Percentiles rank a stretch among this genome's conserved stretches.
Conservation (phyloP, 23 tunicate species). For the Aplidium turbinatum region DNA sequence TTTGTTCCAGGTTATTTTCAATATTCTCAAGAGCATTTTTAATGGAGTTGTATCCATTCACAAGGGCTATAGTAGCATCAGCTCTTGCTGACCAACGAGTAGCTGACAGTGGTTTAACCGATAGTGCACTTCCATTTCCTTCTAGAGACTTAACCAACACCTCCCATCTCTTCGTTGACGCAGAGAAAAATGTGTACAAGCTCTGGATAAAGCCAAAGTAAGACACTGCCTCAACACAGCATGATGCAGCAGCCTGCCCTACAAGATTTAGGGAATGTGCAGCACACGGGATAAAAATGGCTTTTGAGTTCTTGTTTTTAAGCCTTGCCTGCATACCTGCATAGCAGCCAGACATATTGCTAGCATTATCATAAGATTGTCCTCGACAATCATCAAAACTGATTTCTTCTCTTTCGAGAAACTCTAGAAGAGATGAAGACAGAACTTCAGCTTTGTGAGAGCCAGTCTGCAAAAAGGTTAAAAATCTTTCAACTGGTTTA, state of each 20-base stretch:
- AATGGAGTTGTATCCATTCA: no score
- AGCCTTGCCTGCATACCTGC: constrained; percentile 16
- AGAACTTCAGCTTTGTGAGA: no score
- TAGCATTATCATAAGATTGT: constrained; percentile 25
- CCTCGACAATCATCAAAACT: constrained; percentile 14
- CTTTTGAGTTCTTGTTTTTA: not conserved
- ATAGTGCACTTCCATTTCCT: no score
- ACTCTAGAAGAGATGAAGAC: no score
- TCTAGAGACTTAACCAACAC: no score
- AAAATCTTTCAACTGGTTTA: no score
- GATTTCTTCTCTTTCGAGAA: not conserved
- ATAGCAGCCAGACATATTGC: constrained; percentile 8
- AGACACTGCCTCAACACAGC: not conserved
- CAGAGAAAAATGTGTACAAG: constrained; percentile 17
- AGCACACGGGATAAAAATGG: constrained; percentile 16
- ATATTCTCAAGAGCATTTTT: no score
- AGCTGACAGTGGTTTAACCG: no score
- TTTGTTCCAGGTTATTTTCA: no score
- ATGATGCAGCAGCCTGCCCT: constrained; percentile 1
- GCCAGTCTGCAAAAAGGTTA: no score
- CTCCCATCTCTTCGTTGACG: constrained; percentile 26
- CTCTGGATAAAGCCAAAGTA: constrained; percentile 14
- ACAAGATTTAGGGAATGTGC: constrained; percentile 24
- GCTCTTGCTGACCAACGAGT: no score
- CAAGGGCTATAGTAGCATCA: no score